Evolutionary conservation across 2,888 invertebrate genomes (phyloP).

Genomic region (Yponomeuta sedellus): DNA sequence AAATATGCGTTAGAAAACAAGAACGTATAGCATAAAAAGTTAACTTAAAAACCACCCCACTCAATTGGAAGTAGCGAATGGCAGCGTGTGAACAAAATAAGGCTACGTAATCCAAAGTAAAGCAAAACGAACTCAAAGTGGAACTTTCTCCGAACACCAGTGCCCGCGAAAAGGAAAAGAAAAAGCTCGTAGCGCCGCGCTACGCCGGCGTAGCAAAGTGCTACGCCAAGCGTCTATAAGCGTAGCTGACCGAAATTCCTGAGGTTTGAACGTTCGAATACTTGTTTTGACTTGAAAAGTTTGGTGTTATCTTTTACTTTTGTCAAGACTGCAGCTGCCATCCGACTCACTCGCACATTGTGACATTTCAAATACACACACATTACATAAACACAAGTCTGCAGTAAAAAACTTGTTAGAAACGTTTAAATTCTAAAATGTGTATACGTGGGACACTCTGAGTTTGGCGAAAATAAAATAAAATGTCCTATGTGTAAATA

Average conservation of each 20-base stretch:
- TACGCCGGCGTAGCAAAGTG: neutral
- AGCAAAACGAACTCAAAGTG: neutral
- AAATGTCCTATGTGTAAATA: too few relatives aligned
- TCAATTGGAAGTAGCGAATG: neutral
- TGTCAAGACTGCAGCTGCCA: too few relatives aligned
- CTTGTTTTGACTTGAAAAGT: neutral
- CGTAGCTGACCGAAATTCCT: slow-evolving; percentile 1
- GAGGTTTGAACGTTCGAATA: neutral
- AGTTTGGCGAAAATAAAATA: too few relatives aligned
- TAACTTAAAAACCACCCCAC: neutral
- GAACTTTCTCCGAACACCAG: neutral
- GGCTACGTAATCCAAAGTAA: neutral
- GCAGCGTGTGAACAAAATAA: neutral
- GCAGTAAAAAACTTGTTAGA: too few relatives aligned
- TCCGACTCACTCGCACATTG: too few relatives aligned
- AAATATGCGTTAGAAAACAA: neutral
- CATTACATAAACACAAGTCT: too few relatives aligned
- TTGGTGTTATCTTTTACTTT: neutral
- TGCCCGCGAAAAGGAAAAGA: slow-evolving; percentile 2
- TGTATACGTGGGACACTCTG: too few relatives aligned
- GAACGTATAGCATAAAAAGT: neutral
- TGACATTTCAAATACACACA: too few relatives aligned
- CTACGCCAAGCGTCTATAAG: slow-evolving; percentile 6
- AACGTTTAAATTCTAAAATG: too few relatives aligned
- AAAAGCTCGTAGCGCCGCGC: slow-evolving; percentile 8